Base-by-base conservation (phyloP, 2,888 invertebrate species). In the Octonoba sinensis region DNA sequence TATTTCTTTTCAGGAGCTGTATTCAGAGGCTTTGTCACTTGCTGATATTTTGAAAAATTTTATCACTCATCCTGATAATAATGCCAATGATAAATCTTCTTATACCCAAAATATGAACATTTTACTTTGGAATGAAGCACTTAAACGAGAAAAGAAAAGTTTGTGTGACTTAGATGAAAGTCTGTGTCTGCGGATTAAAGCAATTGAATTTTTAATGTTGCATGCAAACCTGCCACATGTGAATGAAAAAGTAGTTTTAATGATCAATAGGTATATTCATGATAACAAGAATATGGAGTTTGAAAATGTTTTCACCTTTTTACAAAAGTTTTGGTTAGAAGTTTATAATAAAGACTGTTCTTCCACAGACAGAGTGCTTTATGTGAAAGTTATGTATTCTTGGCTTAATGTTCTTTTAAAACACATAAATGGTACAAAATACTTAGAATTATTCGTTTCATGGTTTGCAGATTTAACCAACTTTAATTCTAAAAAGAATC, bases 41-140 rank as follows among this genome's bases (percentile, higher is more conserved):
- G 64, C 27, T 24, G 20, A 62, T n/a, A 46, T 56, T 20, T 47
- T 69, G n/a, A 22, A 62, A 8, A 36, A 3, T 2, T 15, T 76
- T 15, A 56, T 76, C 20, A 27, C 44, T 47, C 44, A 76, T 47
- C n/a, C 54, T 11, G 20, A 76, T 20, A 54, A 62, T 15, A 1
- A 54, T n/a, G 11, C 57, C 22, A 15, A 3, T n/a, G 65, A 71
- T n/a, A 59, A 49, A 22, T 22, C 27, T 11, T 36, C 57, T 27
- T 78, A 66, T 44, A 20, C 36, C 1, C 65, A 59, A 15, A 70
- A 60, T 56, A 62, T 70, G 20, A 46, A 56, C n/a, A 44, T 44
- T 47, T 49, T 71, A 24, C 64, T 77, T 71, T 77, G 77, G 77
- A 77, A 77, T 65, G 70, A 70, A 47, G 77, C 70, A 36, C 56